Conservation (phyloP, 1,140 invertebrate species). For the Kradibia gibbosae region DNA sequence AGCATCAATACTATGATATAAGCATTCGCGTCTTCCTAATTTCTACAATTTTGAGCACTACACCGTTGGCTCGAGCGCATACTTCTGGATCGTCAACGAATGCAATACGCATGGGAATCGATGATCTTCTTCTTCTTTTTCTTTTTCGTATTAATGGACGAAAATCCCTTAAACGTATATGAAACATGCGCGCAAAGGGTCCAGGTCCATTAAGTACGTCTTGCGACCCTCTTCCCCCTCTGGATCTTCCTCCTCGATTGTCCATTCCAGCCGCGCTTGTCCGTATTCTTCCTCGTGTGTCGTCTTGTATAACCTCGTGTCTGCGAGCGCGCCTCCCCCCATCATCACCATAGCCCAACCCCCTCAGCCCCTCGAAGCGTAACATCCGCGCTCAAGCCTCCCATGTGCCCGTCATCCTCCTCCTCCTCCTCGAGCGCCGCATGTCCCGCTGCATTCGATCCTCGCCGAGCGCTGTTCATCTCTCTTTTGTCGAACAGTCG, state of each 20-base stretch:
- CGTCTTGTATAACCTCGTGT: conserved; percentile 9
- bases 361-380: neutral
- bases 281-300: neutral
- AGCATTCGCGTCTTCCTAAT: too few relatives aligned
- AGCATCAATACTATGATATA: too few relatives aligned
- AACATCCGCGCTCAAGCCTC: neutral
- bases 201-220: neutral
- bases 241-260: neutral
- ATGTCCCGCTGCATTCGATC: neutral
- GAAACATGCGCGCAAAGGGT: neutral
- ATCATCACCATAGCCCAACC: neutral
- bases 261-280: neutral
- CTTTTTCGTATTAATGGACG: neutral
- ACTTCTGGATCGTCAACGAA: too few relatives aligned
- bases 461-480: too few relatives aligned
- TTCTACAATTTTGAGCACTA: too few relatives aligned
- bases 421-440: neutral
- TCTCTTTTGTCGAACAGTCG: conserved; percentile 15
- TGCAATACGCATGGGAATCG: too few relatives aligned
- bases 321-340: neutral
- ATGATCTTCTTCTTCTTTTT: too few relatives aligned
- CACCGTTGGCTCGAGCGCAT: too few relatives aligned
- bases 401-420: neutral
- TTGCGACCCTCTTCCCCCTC: neutral
- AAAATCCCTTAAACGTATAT: neutral